phyloP scores from a whole-genome alignment of 1,140 invertebrate species.

The Potamilus streckersoni region DNA sequence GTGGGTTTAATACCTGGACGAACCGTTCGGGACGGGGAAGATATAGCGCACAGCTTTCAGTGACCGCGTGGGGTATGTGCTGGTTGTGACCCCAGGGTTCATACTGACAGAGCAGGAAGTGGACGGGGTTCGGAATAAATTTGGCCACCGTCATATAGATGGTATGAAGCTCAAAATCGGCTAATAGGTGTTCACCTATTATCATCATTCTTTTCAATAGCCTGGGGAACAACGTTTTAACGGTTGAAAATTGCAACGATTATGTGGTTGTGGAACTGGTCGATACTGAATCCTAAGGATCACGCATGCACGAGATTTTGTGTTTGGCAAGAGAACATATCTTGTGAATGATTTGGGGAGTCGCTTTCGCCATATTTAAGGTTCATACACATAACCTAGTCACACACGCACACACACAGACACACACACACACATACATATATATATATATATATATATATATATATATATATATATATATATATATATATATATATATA shows the following conservation, averaged over 20 bases:
- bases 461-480: too few relatives aligned
- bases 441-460: too few relatives aligned
- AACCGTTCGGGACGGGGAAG: slow-evolving; percentile 5
- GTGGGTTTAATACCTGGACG: neutral
- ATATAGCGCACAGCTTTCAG: neutral
- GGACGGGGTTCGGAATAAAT: neutral
- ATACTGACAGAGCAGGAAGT: neutral
- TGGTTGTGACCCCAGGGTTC: neutral
- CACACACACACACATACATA: too few relatives aligned
- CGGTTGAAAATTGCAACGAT: neutral
- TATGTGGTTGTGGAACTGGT: slow-evolving; percentile 19
- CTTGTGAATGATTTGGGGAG: too few relatives aligned
- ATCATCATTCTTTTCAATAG: neutral
- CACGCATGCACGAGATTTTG: slow-evolving; percentile 31
- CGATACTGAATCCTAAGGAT: slow-evolving; percentile 21
- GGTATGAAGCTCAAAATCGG: slow-evolving; percentile 6
- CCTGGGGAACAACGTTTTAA: slow-evolving; percentile 9
- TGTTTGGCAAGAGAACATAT: neutral
- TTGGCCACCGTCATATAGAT: neutral
- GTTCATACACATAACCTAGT: too few relatives aligned
- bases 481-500: too few relatives aligned
- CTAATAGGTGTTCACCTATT: slow-evolving; percentile 1
- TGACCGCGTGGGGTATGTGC: slow-evolving; percentile 1
- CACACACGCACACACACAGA: too few relatives aligned
- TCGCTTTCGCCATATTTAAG: too few relatives aligned